Evolutionary conservation across 2,113 vertebrate species (phyloP).

Genomic region (Accipiter cooperii): DNA sequence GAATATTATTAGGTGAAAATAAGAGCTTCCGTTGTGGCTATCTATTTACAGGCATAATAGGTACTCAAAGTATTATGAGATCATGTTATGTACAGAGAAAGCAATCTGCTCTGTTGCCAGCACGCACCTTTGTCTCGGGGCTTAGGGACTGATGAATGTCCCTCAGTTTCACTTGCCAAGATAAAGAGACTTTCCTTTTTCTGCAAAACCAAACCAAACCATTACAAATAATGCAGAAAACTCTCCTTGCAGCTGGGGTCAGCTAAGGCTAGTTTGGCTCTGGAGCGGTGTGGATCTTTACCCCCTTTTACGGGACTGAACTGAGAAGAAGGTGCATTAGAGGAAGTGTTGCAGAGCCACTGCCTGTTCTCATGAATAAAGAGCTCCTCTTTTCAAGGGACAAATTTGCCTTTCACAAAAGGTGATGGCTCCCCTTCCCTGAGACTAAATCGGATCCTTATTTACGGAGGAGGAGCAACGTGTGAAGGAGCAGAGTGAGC

Average conservation of each 20-base stretch:
- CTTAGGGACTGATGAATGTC: not conserved
- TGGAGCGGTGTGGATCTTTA: not conserved
- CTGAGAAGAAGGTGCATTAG: not conserved
- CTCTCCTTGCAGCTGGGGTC: not conserved
- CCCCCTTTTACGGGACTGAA: not conserved
- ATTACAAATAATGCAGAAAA: not conserved
- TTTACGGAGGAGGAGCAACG: not conserved
- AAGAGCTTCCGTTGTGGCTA: not conserved
- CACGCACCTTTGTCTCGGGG: not conserved
- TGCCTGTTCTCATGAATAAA: not conserved
- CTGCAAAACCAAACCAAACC: not conserved
- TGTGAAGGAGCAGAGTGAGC: not conserved
- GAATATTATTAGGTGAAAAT: not conserved
- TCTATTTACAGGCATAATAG: not conserved
- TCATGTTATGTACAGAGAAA: not conserved
- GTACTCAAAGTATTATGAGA: not conserved
- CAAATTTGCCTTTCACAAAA: constrained; percentile 35
- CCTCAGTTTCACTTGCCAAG: not conserved
- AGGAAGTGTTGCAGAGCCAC: not conserved
- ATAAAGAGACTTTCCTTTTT: not conserved
- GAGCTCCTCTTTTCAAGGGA: constrained; percentile 23
- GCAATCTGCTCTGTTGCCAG: not conserved
- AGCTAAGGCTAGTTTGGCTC: constrained; percentile 17
- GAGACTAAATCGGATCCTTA: constrained; percentile 1
- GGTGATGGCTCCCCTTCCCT: not conserved